Base-by-base conservation (phyloP, 2,888 invertebrate species). In the Salpingus planirostris region DNA sequence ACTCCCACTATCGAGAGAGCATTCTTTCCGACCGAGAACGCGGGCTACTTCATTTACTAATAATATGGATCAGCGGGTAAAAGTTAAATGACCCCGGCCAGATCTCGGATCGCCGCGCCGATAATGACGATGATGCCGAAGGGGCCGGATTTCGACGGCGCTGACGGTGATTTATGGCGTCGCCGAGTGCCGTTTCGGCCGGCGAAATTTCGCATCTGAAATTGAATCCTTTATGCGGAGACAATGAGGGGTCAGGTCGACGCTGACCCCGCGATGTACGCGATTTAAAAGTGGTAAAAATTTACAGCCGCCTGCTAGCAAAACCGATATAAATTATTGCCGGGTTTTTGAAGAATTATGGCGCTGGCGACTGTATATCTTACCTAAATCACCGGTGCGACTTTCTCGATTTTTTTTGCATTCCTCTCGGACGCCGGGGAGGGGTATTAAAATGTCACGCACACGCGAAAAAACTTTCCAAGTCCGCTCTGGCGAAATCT, bases 291-390 rank as follows among this genome's bases (percentile, higher is more conserved):
- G n/a, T 28, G 25, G 25, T 13, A 37, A 32, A 26, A 30, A 33
- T 34, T 37, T 34, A 33, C 30, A 24, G 27, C 27, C 37, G 29
- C 22, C 29, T 15, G 32, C 32, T 36, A 32, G 37, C 38, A 35
- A 38, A 38, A 35, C 32, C 32, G 25, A 37, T 40, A 33, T 44
- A 42, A 44, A 42, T 40, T 44, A 44, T 44, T 38, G 38, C 34
- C 32, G 24, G 24, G 23, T 33, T 37, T 38, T 44, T 44, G 38
- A 44, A 40, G 42, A 44, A 40, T 40, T 44, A 44, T 44, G 34
- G 38, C 42, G 25, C 28, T 27, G 38, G 28, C 27, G 38, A 38
- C 40, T 40, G 39, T 42, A 42, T 44, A 42, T 40, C 39, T 41
- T 37, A 32, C 30, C 31, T 30, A 40, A 40, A 44, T 40, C 40